A percentile compares a stretch with the other conserved stretches of the same genome.
These are phyloP conservation scores for Otocyon megalotis DNA, from an alignment of 2,113 vertebrate species.

Conservation along the genomic window DNA sequence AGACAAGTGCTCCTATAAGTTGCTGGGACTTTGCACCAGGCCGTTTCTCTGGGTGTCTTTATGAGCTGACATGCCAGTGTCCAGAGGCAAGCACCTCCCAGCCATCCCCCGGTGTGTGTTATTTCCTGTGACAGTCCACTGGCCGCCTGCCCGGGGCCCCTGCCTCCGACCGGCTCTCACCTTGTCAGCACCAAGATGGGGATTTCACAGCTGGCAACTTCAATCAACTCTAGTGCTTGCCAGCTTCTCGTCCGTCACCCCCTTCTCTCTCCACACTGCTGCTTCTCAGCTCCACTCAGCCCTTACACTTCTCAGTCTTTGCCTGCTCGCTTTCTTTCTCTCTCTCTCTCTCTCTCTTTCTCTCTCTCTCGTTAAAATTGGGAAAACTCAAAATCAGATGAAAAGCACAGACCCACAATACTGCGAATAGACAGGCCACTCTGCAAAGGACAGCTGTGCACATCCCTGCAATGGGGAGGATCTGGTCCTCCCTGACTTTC, in stretches of 20 bases:
- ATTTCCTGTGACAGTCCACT: conserved; percentile 78
- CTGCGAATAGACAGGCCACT: accelerated
- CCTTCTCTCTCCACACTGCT: accelerated
- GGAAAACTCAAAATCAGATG: not conserved
- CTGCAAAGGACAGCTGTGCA: no score
- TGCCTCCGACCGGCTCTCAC: conserved; percentile 69
- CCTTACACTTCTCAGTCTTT: not conserved
- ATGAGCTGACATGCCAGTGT: conserved; percentile 53
- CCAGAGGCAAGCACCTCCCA: accelerated
- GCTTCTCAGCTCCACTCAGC: not conserved
- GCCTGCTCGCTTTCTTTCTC: not conserved
- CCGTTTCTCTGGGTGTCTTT: not conserved
- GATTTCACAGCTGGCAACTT: conserved; percentile 82
- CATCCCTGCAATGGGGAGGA: not conserved
- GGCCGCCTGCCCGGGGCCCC: conserved; percentile 64
- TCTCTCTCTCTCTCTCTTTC: not conserved
- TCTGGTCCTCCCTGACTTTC: not conserved
- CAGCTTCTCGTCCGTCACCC: accelerated
- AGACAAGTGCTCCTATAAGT: accelerated
- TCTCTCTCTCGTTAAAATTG: not conserved
- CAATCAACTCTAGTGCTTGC: not conserved
- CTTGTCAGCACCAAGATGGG: conserved; percentile 68
- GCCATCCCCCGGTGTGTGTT: conserved; percentile 1
- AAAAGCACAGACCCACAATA: accelerated
- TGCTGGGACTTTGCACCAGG: accelerated